phyloP scores from a whole-genome alignment of 2,797 vertebrate genomes.

The Acridotheres tristis region DNA sequence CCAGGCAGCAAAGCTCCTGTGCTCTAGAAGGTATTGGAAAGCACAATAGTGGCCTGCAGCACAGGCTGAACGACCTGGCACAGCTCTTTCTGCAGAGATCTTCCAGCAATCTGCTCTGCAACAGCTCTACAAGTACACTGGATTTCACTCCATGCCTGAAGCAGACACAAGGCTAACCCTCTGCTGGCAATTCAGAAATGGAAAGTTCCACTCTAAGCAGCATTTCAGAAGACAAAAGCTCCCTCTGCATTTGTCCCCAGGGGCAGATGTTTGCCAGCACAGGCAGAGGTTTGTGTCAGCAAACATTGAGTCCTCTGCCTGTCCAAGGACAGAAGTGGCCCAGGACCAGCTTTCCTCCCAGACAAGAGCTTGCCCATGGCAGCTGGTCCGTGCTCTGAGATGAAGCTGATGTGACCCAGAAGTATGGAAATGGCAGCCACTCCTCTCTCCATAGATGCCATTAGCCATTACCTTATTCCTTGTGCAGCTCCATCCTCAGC shows the following conservation, averaged over 20 bases:
- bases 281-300: neutral
- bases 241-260: neutral
- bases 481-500: neutral
- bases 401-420: neutral
- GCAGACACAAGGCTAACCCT: neutral
- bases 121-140: neutral
- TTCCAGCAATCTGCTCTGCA: slow-evolving; percentile 27
- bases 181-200: neutral
- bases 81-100: neutral
- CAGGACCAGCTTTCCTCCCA: neutral
- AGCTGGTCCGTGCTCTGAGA: fast-evolving
- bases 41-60: neutral
- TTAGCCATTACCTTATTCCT: neutral
- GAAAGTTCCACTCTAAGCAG: neutral
- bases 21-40: slow-evolving; percentile 29
- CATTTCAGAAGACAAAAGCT: neutral
- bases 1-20: neutral
- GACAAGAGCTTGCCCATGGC: neutral
- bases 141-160: neutral
- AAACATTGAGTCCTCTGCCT: neutral
- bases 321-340: neutral
- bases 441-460: neutral
- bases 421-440: neutral
- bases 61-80: slow-evolving; percentile 15
- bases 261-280: neutral